These are phyloP conservation scores for Entomobrya proxima DNA, from an alignment of 2,888 invertebrate species.

Conservation along the genomic window DNA sequence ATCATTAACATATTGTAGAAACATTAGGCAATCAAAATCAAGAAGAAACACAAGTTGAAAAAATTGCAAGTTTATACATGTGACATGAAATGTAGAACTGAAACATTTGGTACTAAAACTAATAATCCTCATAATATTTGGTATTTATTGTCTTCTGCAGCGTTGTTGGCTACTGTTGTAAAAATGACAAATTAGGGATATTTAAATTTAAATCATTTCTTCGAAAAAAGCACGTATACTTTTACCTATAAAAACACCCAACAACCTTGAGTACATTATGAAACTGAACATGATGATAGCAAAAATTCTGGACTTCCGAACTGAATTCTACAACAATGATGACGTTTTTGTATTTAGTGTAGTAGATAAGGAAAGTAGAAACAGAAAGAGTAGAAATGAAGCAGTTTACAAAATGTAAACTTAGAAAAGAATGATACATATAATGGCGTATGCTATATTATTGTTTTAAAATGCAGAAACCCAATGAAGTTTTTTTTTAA, in stretches of 20 bases:
- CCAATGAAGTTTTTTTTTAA: neutral
- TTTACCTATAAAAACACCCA: neutral
- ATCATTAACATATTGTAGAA: constrained; percentile 27
- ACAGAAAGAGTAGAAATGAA: neutral
- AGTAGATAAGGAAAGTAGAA: neutral
- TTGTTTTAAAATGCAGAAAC: neutral
- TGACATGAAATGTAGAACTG: constrained; percentile 34
- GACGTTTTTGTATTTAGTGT: constrained; percentile 2
- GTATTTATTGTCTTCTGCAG: neutral
- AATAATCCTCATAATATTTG: neutral
- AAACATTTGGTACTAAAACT: constrained; percentile 38
- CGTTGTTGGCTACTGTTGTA: neutral
- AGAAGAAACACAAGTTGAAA: neutral
- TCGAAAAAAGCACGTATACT: neutral
- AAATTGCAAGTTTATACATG: neutral
- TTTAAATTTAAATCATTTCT: neutral
- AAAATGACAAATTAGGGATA: no score
- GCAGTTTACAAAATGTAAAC: neutral
- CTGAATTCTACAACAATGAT: constrained; percentile 31
- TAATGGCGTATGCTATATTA: neutral
- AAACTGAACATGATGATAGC: neutral
- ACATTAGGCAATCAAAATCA: constrained; percentile 40
- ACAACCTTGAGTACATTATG: constrained; percentile 1
- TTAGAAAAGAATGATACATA: no score
- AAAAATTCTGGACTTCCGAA: constrained; percentile 64